A percentile compares a stretch with the other conserved stretches of the same genome.
Conservation (phyloP, 2,888 invertebrate genomes). For the Troides aeacus region DNA sequence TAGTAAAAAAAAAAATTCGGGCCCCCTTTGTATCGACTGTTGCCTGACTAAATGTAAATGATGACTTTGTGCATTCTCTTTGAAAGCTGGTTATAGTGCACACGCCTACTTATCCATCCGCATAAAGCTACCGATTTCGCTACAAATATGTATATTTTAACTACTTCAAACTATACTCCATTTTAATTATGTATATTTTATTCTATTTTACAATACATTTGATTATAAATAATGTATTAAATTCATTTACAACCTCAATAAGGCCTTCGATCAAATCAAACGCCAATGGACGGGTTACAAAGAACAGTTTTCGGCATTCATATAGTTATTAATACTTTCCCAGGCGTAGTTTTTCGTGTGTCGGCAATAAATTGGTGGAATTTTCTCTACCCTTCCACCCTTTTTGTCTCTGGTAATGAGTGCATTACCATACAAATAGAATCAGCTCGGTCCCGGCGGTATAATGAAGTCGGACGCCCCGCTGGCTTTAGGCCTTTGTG, state of each 20-base stretch:
- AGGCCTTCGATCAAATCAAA: neutral
- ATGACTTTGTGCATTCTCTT: slow-evolving; percentile 50
- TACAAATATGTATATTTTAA: neutral
- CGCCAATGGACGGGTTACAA: slow-evolving; percentile 1
- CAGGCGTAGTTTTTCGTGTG: slow-evolving; percentile 42
- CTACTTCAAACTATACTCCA: neutral
- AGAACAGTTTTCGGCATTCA: slow-evolving; percentile 25
- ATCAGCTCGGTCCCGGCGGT: slow-evolving; percentile 57
- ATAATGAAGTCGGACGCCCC: slow-evolving; percentile 74
- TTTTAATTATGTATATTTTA: neutral
- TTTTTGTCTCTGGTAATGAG: slow-evolving; percentile 74
- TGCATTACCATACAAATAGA: slow-evolving; percentile 78
- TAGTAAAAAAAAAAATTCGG: slow-evolving; percentile 42
- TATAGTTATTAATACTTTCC: slow-evolving; percentile 42
- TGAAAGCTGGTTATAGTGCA: slow-evolving; percentile 33
- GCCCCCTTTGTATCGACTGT: slow-evolving; percentile 40
- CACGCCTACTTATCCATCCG: slow-evolving; percentile 38
- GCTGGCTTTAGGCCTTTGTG: slow-evolving; percentile 65
- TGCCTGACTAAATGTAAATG: slow-evolving; percentile 50
- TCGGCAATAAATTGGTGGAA: slow-evolving; percentile 51
- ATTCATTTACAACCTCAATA: neutral
- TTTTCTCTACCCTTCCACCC: slow-evolving; percentile 52
- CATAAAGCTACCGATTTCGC: slow-evolving; percentile 14
- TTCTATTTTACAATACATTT: neutral
- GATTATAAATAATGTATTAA: neutral